Conservation (phyloP, 2,888 invertebrate species). For the Gastrophysa polygoni region DNA sequence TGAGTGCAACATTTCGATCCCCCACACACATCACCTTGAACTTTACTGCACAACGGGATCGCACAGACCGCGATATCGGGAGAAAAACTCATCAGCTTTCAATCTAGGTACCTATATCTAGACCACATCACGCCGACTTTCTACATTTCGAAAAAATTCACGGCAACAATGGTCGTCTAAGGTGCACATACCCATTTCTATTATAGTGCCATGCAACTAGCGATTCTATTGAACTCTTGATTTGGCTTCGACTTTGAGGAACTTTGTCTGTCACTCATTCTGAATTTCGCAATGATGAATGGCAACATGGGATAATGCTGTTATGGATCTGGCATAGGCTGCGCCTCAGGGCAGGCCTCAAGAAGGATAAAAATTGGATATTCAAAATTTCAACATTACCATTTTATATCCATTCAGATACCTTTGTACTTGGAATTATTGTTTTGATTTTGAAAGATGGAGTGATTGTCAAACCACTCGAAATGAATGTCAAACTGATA, state of each 20-base stretch:
- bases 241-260: conserved; percentile 13
- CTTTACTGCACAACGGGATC: background rate
- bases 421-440: no score
- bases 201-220: conserved; percentile 1
- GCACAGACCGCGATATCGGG: background rate
- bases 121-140: conserved; percentile 17
- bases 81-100: background rate
- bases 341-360: background rate
- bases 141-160: conserved; percentile 19
- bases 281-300: conserved; percentile 24
- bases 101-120: background rate
- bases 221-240: background rate
- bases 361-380: no score
- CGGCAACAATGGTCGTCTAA: conserved; percentile 23
- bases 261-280: conserved; percentile 32
- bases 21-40: background rate
- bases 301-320: conserved; percentile 22
- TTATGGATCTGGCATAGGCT: background rate
- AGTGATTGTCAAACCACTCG: no score
- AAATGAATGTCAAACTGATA: no score
- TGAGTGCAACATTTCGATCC: background rate
- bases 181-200: conserved; percentile 25
- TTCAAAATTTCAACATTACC: no score
- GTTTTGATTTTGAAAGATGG: no score
- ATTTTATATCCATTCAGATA: no score